Base-by-base conservation (phyloP, 2,113 vertebrate genomes). In the Hydropotes inermis region DNA sequence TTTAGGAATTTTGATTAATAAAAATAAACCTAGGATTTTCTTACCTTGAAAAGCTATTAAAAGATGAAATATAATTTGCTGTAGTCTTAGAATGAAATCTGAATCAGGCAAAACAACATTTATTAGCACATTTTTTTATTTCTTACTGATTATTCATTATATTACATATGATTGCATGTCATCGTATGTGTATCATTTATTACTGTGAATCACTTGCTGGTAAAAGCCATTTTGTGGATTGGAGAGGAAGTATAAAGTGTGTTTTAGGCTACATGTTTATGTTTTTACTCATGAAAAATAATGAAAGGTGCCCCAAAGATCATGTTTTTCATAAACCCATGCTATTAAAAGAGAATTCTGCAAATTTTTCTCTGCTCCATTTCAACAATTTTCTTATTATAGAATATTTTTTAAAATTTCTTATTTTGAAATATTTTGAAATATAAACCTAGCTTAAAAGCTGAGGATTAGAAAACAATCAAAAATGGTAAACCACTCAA, bases 1-100 rank as follows among this genome's bases (percentile, higher is more conserved):
- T 50, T 96, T 83, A 87, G 79, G 78, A 97, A 87, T 93, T 97
- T 60, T 91, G 85, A 91, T 91, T 61, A 96, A 94, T 96, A 97
- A 94, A 89, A 91, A 91, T 79, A 96, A 97, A 92, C 19, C n/a
- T n/a, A 79, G 30, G 17, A 54, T 76, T 89, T 89, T 96, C 94
- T 96, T 89, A 74, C 82, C 70, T 28, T 67, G 57, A 84, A 94
- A 96, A 97, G n/a, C 52, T 92, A 83, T 86, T 33, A 88, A 74
- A 94, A 97, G 70, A 79, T 27, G 30, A 96, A 89, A 30, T 19
- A 79, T 86, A 60, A 93, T 79, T 87, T 84, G 76, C 60, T 52
- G 4, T 12, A 15, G 76, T 47, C 89, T 87, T 91, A 45, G 50
- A 88, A 95, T 30, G 27, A 96, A 81, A 50, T 88, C 28, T 43